phyloP scores from a whole-genome alignment of 2,113 vertebrate species.

The Zosterops pallidus region DNA sequence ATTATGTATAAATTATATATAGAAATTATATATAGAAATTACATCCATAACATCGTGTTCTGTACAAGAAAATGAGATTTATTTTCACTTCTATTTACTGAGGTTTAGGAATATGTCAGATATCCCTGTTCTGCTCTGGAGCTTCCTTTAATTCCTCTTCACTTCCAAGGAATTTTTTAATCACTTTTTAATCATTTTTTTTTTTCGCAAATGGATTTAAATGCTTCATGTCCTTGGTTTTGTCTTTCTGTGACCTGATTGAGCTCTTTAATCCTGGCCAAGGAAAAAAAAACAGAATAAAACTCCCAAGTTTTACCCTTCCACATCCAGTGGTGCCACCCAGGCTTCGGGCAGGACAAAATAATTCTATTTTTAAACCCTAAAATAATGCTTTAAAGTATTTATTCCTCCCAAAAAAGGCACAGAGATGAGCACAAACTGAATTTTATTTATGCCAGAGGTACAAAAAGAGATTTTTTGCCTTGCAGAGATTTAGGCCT shows the following conservation, averaged over 20 bases:
- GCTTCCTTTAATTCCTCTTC: background rate
- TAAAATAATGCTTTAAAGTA: background rate
- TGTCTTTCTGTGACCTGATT: background rate
- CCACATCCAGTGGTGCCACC: background rate
- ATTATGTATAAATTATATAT: background rate
- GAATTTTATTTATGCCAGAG: background rate
- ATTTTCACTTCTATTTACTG: background rate
- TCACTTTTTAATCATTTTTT: background rate
- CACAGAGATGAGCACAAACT: background rate
- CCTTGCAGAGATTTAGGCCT: background rate
- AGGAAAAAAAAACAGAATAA: background rate
- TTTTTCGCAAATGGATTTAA: background rate
- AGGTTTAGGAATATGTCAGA: background rate
- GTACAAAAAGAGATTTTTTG: background rate
- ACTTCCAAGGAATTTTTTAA: background rate
- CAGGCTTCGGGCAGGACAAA: background rate
- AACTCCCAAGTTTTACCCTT: background rate
- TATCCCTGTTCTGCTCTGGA: background rate
- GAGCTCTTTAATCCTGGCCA: background rate
- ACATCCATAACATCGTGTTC: background rate
- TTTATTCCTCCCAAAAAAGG: background rate
- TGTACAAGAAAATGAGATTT: background rate
- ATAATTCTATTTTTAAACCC: background rate
- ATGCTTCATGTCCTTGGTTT: background rate
- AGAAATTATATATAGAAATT: background rate